Conservation (phyloP, 2,113 vertebrate species). For the Corynorhinus townsendii region DNA sequence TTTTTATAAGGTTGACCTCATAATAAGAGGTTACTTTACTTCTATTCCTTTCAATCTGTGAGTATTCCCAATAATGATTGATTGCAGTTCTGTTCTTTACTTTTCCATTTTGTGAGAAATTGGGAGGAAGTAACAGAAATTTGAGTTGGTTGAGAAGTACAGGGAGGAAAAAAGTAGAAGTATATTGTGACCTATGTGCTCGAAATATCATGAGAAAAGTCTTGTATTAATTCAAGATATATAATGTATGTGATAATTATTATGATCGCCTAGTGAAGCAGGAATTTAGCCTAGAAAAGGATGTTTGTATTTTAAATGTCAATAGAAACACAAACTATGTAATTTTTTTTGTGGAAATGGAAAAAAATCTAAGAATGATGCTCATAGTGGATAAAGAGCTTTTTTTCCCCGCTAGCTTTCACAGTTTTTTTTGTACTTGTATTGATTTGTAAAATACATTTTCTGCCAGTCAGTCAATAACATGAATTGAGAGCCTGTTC, state of each 20-base stretch:
- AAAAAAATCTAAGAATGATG: neutral
- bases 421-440: neutral
- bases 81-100: neutral
- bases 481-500: constrained; percentile 32
- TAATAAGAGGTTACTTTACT: neutral
- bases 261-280: neutral
- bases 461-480: constrained; percentile 27
- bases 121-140: neutral
- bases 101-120: constrained; percentile 28
- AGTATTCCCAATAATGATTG: neutral
- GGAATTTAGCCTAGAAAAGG: neutral
- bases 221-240: neutral
- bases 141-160: neutral
- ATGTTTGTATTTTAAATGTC: neutral
- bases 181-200: neutral
- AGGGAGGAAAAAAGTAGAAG: neutral
- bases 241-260: neutral
- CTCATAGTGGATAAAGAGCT: neutral
- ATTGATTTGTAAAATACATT: constrained; percentile 48
- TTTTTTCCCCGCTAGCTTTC: neutral
- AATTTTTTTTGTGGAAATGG: neutral
- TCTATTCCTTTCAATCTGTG: neutral
- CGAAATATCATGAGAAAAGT: neutral
- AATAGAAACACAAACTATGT: neutral
- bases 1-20: neutral